Evolutionary conservation across 2,797 vertebrate species (phyloP).

Genomic region (Darevskia mixta): DNA sequence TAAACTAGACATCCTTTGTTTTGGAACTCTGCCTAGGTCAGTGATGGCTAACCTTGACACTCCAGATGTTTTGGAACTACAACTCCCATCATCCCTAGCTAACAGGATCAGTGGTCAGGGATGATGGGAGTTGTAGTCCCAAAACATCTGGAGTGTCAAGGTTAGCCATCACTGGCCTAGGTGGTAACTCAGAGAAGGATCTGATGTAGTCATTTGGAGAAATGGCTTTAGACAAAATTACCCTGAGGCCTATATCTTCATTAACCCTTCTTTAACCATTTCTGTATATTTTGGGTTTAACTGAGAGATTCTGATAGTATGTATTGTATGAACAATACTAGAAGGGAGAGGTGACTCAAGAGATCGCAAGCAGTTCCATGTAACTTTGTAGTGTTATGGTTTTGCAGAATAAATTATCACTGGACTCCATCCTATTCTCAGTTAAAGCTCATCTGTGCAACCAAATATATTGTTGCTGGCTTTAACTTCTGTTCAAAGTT

Average conservation of each 20-base stretch:
- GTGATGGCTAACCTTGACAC: no score
- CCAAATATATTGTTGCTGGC: fast-evolving
- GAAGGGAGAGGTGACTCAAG: neutral
- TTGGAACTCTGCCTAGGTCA: fast-evolving
- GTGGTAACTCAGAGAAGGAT: neutral
- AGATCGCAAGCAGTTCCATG: neutral
- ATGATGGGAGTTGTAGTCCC: no score
- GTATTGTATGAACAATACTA: neutral
- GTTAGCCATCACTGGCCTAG: no score
- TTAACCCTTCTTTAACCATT: neutral
- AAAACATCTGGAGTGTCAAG: no score
- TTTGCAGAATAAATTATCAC: neutral
- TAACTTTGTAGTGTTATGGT: neutral
- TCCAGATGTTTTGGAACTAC: no score
- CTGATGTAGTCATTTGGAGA: neutral
- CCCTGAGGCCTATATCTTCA: neutral
- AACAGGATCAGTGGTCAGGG: no score
- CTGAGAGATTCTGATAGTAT: neutral
- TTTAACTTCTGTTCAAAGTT: neutral
- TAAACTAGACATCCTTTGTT: fast-evolving
- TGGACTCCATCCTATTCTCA: neutral
- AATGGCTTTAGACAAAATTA: neutral
- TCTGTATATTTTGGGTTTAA: neutral
- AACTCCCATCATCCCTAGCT: no score
- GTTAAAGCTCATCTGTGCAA: neutral